Evolutionary conservation across 2,888 invertebrate genomes (phyloP).

Genomic region (Lagria hirta): DNA sequence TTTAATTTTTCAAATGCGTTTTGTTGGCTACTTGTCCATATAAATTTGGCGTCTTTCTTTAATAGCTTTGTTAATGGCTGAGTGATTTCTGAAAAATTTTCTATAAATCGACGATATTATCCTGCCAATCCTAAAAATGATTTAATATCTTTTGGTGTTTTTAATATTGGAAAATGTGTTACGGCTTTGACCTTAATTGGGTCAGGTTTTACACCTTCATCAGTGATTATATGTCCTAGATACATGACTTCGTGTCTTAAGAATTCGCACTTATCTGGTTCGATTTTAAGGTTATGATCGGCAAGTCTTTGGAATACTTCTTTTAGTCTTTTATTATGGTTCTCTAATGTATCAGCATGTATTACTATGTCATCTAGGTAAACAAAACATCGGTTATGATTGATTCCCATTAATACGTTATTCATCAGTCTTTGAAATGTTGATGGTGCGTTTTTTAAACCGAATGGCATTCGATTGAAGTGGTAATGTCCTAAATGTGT

Average conservation of each 20-base stretch:
- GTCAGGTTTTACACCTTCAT: constrained; percentile 36
- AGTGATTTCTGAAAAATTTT: constrained; percentile 39
- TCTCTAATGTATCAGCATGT: constrained; percentile 31
- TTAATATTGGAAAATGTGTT: constrained; percentile 16
- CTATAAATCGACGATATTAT: constrained; percentile 49
- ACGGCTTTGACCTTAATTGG: constrained; percentile 23
- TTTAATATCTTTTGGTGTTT: constrained; percentile 24
- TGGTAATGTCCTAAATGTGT: constrained; percentile 35
- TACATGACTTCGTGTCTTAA: constrained; percentile 36
- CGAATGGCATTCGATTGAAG: constrained; percentile 37
- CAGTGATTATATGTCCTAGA: constrained; percentile 41
- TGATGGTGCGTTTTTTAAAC: constrained; percentile 37
- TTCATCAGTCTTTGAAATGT: constrained; percentile 43
- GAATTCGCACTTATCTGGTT: constrained; percentile 30
- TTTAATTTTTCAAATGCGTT: constrained; percentile 22
- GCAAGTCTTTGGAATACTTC: constrained; percentile 20
- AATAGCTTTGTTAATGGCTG: constrained; percentile 35
- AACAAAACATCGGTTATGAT: constrained; percentile 37
- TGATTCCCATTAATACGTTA: constrained; percentile 33
- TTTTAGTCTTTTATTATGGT: constrained; percentile 32
- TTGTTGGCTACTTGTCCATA: constrained; percentile 18
- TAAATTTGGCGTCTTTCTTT: constrained; percentile 22
- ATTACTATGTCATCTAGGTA: constrained; percentile 47
- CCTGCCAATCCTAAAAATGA: constrained; percentile 45
- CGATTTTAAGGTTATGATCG: constrained; percentile 22